These are phyloP conservation scores for Leuciscus waleckii DNA, from an alignment of 2,797 vertebrate species.

Conservation along the genomic window DNA sequence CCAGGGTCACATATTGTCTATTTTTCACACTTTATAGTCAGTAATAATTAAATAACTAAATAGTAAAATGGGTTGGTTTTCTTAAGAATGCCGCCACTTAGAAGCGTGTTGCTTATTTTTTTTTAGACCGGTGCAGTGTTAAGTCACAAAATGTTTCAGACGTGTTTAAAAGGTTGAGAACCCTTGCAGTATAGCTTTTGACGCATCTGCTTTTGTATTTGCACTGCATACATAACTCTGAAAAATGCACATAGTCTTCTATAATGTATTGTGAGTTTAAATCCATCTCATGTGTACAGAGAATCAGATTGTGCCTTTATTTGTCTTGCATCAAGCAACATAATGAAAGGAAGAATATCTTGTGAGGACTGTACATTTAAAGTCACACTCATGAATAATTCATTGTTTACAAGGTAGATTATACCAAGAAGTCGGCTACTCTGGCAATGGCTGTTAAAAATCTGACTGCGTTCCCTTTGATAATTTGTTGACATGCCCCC, in stretches of 20 bases:
- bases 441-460: constrained; percentile 67
- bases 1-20: too few relatives aligned
- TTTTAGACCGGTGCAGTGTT: neutral
- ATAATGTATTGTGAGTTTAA: constrained; percentile 29
- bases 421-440: constrained; percentile 65
- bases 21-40: neutral
- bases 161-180: neutral
- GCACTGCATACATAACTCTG: neutral
- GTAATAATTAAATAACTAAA: neutral
- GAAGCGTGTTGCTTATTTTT: neutral
- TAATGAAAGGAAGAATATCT: constrained; percentile 45
- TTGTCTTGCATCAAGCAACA: constrained; percentile 46
- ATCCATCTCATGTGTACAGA: constrained; percentile 30
- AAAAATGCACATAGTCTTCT: neutral
- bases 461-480: constrained; percentile 66
- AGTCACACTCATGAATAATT: constrained; percentile 73
- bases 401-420: constrained; percentile 73
- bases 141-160: neutral
- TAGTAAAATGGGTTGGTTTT: neutral
- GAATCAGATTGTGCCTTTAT: constrained; percentile 38
- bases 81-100: neutral
- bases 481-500: constrained; percentile 76
- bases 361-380: constrained; percentile 56
- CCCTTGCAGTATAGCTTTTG: neutral
- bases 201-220: neutral